Evolutionary conservation across 1,140 invertebrate species (phyloP), one percentile per base, ranked within the genome.

Genomic region (Drosophila gunungcola): DNA sequence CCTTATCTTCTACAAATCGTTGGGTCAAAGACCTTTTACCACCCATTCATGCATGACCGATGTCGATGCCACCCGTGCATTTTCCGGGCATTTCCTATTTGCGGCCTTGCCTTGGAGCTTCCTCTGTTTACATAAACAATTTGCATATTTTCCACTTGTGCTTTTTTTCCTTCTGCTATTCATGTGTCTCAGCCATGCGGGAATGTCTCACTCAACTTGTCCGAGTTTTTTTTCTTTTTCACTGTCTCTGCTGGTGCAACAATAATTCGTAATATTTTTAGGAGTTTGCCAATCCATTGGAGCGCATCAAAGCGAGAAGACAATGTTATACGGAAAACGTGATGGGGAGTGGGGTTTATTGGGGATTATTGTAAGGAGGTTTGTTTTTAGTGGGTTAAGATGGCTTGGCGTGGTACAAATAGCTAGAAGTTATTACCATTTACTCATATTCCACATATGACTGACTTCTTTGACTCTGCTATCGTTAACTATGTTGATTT

Each of bases 121-220:
- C 64, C 64, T 52, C 60, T 78, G 79, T 83, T 82, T 78, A 64
- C 79, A 82, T 82, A 82, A 82, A 83, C 68, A 82, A 82, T 82
- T 78, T 81, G 77, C 75, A 63, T 58, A 42, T 52, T 54, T 76
- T 67, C 45, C 45, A 65, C 64, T 64, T 34, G 49, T 41, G 51
- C 49, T 29, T 39, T 58, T 21, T 32, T 49, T 49, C 7, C 29
- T 36, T 11, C 21, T 41, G n/a, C 57, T 34, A 63, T 61, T 46
- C 57, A 46, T 68, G 60, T 64, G 60, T 64, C 64, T 36, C 16
- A 42, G 49, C 60, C 39, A 29, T n/a, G 64, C 38, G 62, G 65
- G 62, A 67, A 69, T 69, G 65, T 68, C 56, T 60, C 55, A 73
- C 46, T 69, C 45, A 36, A 69, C 49, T 69, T 45, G 67, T 69